Evolutionary conservation across 35 echinoderm and acorn worm species (phyloP).

Genomic region (Heliocidaris tuberculata): DNA sequence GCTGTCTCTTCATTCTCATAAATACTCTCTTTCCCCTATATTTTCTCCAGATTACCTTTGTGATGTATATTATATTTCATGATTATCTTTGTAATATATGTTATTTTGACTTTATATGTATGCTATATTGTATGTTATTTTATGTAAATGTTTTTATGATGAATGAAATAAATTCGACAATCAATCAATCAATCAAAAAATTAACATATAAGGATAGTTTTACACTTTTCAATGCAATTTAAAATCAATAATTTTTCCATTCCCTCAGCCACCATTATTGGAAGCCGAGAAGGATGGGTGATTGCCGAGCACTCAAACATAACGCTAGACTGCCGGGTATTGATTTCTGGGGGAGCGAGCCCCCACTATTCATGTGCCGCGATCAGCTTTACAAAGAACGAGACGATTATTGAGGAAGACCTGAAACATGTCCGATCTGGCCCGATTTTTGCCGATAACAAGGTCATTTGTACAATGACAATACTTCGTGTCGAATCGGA

Average conservation of each 20-base stretch:
- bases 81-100: too few relatives aligned
- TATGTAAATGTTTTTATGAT: too few relatives aligned
- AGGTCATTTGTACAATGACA: neutral
- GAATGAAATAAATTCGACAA: too few relatives aligned
- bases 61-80: too few relatives aligned
- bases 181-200: too few relatives aligned
- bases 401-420: neutral
- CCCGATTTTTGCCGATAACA: neutral
- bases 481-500: neutral
- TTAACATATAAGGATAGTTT: too few relatives aligned
- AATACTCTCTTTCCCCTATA: too few relatives aligned
- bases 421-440: neutral
- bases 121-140: too few relatives aligned
- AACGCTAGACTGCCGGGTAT: neutral
- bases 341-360: neutral
- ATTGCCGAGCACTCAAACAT: neutral
- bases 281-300: neutral
- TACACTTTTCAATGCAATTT: neutral
- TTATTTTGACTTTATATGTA: too few relatives aligned
- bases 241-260: neutral
- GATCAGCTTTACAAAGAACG: neutral
- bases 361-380: neutral
- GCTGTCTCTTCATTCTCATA: too few relatives aligned
- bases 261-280: neutral
- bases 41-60: too few relatives aligned